Evolutionary conservation across 2,113 vertebrate species (phyloP).

Genomic region (Halichoeres trimaculatus): DNA sequence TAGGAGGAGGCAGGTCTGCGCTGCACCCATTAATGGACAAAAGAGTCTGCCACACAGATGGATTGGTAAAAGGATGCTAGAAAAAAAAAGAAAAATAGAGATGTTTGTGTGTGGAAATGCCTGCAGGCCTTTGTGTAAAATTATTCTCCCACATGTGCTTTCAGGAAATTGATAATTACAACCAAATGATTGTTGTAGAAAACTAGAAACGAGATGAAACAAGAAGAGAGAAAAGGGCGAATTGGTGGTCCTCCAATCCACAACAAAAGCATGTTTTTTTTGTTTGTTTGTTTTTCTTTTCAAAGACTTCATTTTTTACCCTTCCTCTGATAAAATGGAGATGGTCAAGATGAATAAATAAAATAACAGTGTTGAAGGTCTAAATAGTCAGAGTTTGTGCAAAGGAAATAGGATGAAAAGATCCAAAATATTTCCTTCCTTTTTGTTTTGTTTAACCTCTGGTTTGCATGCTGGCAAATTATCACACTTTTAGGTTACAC

Average conservation of each 20-base stretch:
- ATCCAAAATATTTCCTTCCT: too few species aligned
- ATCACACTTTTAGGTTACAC: too few species aligned
- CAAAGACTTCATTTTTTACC: conserved; percentile 50
- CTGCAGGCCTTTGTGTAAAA: conserved; percentile 21
- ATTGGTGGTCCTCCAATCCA: conserved; percentile 18
- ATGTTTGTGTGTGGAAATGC: conserved; percentile 4
- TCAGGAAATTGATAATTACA: conserved; percentile 25
- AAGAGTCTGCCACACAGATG: conserved; percentile 2
- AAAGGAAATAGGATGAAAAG: too few species aligned
- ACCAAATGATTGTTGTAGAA: conserved; percentile 26
- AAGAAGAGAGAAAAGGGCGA: not conserved
- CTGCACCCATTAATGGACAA: conserved; percentile 43
- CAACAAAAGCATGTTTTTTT: too few species aligned
- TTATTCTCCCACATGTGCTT: conserved; percentile 8
- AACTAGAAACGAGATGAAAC: conserved; percentile 40
- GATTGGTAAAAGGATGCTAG: conserved; percentile 9
- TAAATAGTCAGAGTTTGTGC: too few species aligned
- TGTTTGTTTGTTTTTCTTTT: conserved; percentile 40
- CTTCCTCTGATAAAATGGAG: conserved; percentile 59
- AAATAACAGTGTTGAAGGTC: too few species aligned
- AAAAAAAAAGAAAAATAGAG: conserved; percentile 17
- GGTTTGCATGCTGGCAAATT: too few species aligned
- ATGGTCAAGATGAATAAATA: conserved; percentile 37
- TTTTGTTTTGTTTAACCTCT: too few species aligned
- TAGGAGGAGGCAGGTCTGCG: conserved; percentile 4